Evolutionary conservation across 2,113 vertebrate genomes (phyloP), one percentile per base, ranked within the genome.

Genomic region (Chaetodon auriga): DNA sequence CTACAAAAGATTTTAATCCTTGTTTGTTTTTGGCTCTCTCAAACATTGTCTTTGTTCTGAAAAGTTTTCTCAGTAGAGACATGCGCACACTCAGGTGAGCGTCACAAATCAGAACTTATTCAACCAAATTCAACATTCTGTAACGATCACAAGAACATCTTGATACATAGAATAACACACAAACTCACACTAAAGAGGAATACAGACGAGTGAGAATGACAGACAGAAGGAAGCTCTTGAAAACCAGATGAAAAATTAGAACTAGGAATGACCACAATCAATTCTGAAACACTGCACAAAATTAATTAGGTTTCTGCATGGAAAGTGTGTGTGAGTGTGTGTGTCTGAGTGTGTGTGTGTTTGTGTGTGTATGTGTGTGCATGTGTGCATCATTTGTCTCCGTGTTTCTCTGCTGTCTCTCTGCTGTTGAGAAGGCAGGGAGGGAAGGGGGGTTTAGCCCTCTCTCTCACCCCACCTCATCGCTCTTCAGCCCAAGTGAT

Each of bases 271-370:
- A 96, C 96, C 96, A 95, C 95, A 92, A 97, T 97, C 97, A 97
- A 97, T 97, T 98, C 96, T 96, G 96, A 97, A 97, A 97, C 96
- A 96, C 95, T 96, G 96, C 96, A 97, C 96, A 96, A 97, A 97
- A 97, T 97, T 97, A 99, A 97, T 97, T 97, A 97, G 95, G 95
- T 95, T 97, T 97, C 96, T 96, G 96, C 96, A 97, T 97, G 94
- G 94, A 51, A 95, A 94, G 96, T 38, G 45, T 41, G 57, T 71
- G 23, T 36, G 75, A 15, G 49, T 57, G 57, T 60, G 57, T 30
- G 55, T 58, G 57, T 58, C 13, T 30, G 35, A 36, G 57, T 60
- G 57, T 35, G 53, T n/a, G 53, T 57, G 54, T 57, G 54, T 53
- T 18, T 53, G 51, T 53, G 51, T 53, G 51, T 9, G 51, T 30